Conservation (phyloP, 2,888 invertebrate species). For the Pardosa pseudoannulata region DNA sequence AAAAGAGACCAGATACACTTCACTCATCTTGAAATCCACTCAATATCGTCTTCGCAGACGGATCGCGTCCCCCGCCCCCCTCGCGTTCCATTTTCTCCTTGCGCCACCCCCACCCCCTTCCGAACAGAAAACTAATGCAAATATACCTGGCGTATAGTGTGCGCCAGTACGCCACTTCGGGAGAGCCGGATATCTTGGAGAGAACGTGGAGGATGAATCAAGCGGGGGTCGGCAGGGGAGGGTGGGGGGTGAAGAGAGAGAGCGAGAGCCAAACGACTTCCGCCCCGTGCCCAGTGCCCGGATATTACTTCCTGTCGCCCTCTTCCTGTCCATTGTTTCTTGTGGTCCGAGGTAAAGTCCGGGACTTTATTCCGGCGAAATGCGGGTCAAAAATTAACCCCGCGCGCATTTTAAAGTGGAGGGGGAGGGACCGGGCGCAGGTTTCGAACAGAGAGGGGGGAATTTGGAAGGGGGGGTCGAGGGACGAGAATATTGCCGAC, state of each 20-base stretch:
- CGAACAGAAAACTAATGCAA: neutral
- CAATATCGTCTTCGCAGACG: too few relatives aligned
- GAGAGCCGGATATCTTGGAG: slow-evolving; percentile 18
- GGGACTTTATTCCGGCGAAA: neutral
- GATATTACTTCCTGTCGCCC: slow-evolving; percentile 14
- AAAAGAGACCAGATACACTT: too few relatives aligned
- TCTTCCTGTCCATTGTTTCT: slow-evolving; percentile 18
- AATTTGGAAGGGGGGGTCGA: too few relatives aligned
- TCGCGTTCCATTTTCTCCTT: neutral
- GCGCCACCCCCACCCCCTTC: neutral
- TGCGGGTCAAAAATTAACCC: neutral
- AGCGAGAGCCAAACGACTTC: neutral
- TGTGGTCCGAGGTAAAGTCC: neutral
- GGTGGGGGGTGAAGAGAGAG: neutral
- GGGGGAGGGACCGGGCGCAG: neutral
- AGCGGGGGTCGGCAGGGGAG: neutral
- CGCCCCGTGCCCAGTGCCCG: slow-evolving; percentile 4
- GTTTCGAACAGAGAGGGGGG: too few relatives aligned
- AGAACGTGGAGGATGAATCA: slow-evolving; percentile 3
- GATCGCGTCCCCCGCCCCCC: neutral
- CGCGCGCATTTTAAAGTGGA: neutral
- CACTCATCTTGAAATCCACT: too few relatives aligned
- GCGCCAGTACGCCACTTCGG: neutral
- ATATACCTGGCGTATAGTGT: neutral
- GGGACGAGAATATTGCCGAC: too few relatives aligned